These are phyloP conservation scores for Gymnocypris eckloni DNA, from an alignment of 2,797 vertebrate genomes.

Conservation along the genomic window DNA sequence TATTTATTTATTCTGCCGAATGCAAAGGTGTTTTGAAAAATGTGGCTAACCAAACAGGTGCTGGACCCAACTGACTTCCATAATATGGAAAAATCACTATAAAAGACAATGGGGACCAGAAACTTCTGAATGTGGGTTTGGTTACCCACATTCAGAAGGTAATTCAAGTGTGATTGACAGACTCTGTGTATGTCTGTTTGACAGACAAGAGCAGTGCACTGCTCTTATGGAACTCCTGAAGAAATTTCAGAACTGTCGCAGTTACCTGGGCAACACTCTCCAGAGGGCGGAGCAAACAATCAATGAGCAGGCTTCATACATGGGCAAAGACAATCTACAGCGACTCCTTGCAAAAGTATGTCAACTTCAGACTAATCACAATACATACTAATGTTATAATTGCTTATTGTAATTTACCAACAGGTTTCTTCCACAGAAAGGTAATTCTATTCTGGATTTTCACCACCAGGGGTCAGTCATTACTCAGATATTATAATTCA, in stretches of 20 bases:
- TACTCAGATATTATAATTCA: conserved; percentile 3
- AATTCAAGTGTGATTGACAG: background rate
- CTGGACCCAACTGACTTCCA: background rate
- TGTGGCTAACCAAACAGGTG: background rate
- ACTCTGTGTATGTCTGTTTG: conserved; percentile 2
- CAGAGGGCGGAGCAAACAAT: conserved; percentile 88
- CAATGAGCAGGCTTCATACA: conserved; percentile 86
- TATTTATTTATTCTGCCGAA: background rate
- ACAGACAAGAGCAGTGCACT: conserved; percentile 86
- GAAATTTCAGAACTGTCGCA: conserved; percentile 88
- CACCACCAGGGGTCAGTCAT: conserved; percentile 33
- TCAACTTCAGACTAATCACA: conserved; percentile 6
- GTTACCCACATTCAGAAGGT: background rate
- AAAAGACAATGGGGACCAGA: background rate
- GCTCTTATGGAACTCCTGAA: conserved; percentile 87
- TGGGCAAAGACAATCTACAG: conserved; percentile 93
- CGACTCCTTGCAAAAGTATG: conserved; percentile 84
- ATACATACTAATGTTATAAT: background rate
- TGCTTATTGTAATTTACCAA: background rate
- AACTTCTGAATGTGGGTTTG: background rate
- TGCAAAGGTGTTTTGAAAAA: background rate
- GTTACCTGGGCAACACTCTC: conserved; percentile 79
- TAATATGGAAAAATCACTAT: background rate
- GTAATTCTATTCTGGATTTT: background rate
- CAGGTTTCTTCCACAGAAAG: background rate